These are phyloP conservation scores for Netelia virgata DNA, from an alignment of 2,888 invertebrate species.

Conservation along the genomic window DNA sequence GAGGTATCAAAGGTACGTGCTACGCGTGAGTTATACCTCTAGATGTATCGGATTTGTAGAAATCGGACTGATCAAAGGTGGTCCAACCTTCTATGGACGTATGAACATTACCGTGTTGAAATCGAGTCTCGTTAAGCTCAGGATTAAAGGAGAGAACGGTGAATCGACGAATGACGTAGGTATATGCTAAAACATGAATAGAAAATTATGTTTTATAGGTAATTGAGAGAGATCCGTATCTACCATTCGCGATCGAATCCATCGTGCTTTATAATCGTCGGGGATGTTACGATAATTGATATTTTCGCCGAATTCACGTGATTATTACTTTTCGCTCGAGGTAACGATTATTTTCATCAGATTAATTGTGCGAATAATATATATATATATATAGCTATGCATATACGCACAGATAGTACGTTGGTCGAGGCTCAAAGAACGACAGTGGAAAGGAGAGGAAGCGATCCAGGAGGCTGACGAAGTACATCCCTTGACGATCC, in stretches of 20 bases:
- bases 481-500: constrained; percentile 69
- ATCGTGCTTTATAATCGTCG: too few species aligned
- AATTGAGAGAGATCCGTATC: too few species aligned
- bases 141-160: background rate
- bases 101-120: background rate
- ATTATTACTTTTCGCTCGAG: too few species aligned
- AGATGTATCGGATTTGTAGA: background rate
- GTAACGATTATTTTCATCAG: too few species aligned
- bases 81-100: background rate
- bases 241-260: too few species aligned
- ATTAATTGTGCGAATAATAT: too few species aligned
- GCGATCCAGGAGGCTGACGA: constrained; percentile 47
- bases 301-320: too few species aligned
- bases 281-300: too few species aligned
- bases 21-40: constrained; percentile 18
- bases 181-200: background rate
- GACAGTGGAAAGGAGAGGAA: constrained; percentile 43
- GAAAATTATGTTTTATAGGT: too few species aligned
- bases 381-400: too few species aligned
- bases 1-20: constrained; percentile 12
- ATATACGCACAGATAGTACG: background rate
- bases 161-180: background rate
- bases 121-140: background rate
- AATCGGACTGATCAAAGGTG: background rate
- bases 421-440: background rate